phyloP scores from a whole-genome alignment of 2,888 invertebrate species.

The Rugalucina vietnamica region DNA sequence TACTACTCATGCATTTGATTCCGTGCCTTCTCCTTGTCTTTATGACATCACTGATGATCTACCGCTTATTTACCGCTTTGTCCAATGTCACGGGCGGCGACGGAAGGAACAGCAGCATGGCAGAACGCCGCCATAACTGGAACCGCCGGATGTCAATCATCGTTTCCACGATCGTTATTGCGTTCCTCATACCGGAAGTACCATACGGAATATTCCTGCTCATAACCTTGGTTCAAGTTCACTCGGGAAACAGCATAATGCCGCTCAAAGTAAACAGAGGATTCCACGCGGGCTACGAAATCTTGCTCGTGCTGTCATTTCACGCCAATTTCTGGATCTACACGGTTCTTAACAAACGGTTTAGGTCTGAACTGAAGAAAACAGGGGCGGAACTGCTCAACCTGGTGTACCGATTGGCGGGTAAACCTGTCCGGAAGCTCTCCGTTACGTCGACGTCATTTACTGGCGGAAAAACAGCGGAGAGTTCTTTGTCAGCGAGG shows the following conservation, averaged over 20 bases:
- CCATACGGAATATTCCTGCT: constrained; percentile 58
- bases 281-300: constrained; percentile 31
- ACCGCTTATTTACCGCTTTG: constrained; percentile 20
- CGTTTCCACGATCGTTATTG: constrained; percentile 52
- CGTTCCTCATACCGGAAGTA: constrained; percentile 60
- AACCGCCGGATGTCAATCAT: constrained; percentile 57
- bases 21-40: constrained; percentile 45
- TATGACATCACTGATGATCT: constrained; percentile 28
- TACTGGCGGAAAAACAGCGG: neutral
- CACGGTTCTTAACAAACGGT: constrained; percentile 25
- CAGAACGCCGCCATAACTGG: neutral
- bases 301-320: constrained; percentile 38
- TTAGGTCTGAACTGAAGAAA: constrained; percentile 7
- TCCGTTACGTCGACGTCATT: neutral
- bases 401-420: neutral
- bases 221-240: constrained; percentile 12
- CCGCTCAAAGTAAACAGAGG: constrained; percentile 25
- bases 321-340: constrained; percentile 60
- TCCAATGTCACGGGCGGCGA: neutral
- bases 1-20: constrained; percentile 29
- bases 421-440: neutral
- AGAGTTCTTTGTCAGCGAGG: neutral
- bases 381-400: neutral
- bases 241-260: neutral
- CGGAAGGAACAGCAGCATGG: constrained; percentile 6